Evolutionary conservation across 35 echinoderm and acorn worm genomes (phyloP).

Genomic region (Holothuria glaberrima): DNA sequence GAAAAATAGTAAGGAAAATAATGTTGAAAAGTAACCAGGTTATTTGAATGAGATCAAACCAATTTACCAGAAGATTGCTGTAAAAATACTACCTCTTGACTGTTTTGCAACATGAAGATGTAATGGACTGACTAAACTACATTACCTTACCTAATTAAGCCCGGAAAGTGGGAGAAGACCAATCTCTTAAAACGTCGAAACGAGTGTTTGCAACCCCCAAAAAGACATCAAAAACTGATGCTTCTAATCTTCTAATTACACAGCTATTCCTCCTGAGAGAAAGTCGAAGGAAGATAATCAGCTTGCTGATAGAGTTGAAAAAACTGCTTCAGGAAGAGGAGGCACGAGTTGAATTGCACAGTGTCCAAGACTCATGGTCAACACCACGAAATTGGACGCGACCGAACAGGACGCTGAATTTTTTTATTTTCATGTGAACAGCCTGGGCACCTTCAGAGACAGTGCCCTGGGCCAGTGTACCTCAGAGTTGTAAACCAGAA

Average conservation of each 20-base stretch:
- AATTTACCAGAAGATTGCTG: background rate
- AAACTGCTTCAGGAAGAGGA: background rate
- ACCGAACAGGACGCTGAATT: background rate
- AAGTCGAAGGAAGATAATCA: background rate
- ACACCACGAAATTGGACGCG: slow-evolving; percentile 2
- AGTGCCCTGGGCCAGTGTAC: slow-evolving; percentile 19
- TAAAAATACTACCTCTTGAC: slow-evolving; percentile 1
- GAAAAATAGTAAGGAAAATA: background rate
- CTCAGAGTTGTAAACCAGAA: slow-evolving; percentile 11
- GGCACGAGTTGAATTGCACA: background rate
- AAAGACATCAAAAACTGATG: slow-evolving; percentile 2
- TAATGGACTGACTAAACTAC: background rate
- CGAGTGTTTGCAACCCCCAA: background rate
- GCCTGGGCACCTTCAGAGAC: background rate
- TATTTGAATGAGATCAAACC: background rate
- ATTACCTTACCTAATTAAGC: background rate
- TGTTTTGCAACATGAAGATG: background rate
- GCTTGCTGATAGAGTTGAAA: background rate
- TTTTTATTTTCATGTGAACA: slow-evolving; percentile 15
- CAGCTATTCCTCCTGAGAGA: background rate
- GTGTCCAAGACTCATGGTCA: background rate
- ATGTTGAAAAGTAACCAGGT: background rate
- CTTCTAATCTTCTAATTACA: background rate
- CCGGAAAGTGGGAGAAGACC: slow-evolving; percentile 10
- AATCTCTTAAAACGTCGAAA: background rate